These are phyloP conservation scores for Psophia crepitans DNA, from an alignment of 2,113 vertebrate genomes.

Conservation along the genomic window DNA sequence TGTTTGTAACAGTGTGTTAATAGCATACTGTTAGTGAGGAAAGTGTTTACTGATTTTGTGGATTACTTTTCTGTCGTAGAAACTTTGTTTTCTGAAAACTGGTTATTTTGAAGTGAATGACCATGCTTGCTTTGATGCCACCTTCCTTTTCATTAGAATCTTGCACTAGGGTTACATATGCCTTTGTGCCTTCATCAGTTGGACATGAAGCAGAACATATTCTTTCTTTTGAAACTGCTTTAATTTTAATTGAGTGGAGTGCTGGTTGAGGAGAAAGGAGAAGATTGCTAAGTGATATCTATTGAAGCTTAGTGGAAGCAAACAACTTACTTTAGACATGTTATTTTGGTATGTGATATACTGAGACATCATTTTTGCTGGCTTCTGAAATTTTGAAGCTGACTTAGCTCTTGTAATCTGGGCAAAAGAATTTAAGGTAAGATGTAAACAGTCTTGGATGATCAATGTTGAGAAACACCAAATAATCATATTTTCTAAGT, in stretches of 20 bases:
- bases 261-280: not conserved
- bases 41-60: not conserved
- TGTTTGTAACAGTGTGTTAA: not conserved
- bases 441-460: not conserved
- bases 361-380: not conserved
- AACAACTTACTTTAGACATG: not conserved
- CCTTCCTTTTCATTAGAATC: not conserved
- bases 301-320: not conserved
- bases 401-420: not conserved
- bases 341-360: not conserved
- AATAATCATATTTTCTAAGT: not conserved
- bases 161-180: not conserved
- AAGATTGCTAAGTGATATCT: not conserved
- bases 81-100: not conserved
- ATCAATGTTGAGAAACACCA: not conserved
- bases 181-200: not conserved
- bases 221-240: not conserved
- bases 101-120: not conserved
- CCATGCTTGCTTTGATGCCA: not conserved
- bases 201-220: accelerated
- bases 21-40: not conserved
- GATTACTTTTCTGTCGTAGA: not conserved
- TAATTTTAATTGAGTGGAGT: not conserved
- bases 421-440: not conserved
- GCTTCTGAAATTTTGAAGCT: not conserved